Conservation (phyloP, 1,140 invertebrate species). For the Lysiphlebus fabarum region DNA sequence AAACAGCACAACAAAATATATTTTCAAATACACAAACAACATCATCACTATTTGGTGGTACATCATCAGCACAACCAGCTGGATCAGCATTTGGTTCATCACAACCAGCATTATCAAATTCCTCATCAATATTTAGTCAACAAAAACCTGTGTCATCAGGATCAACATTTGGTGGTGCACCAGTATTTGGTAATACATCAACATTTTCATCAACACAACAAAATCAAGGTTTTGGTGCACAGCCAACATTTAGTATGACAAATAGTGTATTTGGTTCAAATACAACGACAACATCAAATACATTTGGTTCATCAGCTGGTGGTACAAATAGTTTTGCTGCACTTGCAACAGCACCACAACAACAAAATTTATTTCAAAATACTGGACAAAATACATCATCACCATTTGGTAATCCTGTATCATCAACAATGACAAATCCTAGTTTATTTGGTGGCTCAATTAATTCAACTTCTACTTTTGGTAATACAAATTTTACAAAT, state of each 20-base stretch:
- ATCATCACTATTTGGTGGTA: not conserved
- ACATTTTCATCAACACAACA: constrained; percentile 21
- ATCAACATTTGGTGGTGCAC: constrained; percentile 38
- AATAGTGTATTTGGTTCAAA: constrained; percentile 2
- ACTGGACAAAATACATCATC: not conserved
- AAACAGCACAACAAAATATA: too few relatives aligned
- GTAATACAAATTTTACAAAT: not conserved
- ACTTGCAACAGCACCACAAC: not conserved
- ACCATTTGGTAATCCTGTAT: not conserved
- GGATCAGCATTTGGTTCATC: constrained; percentile 30
- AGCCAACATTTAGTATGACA: constrained; percentile 33
- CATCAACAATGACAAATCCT: not conserved
- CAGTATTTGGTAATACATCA: constrained; percentile 37
- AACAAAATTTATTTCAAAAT: not conserved
- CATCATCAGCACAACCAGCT: not conserved
- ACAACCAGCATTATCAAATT: constrained; percentile 32
- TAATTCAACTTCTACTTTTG: not conserved
- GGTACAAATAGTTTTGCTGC: not conserved
- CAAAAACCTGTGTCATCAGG: constrained; percentile 3
- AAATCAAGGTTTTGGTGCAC: constrained; percentile 34
- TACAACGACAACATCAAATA: not conserved
- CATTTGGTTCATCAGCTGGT: not conserved
- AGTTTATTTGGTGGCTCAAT: not conserved
- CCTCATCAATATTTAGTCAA: constrained; percentile 31
- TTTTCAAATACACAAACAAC: not conserved